Conservation (phyloP, 2,888 invertebrate genomes). For the Metellina segmentata region DNA sequence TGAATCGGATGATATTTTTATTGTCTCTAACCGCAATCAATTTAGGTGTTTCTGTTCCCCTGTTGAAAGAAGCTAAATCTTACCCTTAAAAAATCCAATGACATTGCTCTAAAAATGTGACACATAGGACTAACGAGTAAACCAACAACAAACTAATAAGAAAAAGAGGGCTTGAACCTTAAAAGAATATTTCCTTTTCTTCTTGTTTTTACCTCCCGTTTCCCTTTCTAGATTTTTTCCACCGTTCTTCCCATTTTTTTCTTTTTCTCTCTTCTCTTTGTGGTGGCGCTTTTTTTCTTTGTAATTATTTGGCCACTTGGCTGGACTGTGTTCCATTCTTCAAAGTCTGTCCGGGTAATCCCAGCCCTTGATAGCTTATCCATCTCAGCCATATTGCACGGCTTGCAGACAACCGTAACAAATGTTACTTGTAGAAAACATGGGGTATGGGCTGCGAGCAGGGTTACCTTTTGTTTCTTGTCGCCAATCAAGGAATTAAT, state of each 20-base stretch:
- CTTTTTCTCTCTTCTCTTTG: constrained; percentile 60
- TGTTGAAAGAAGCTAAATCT: constrained; percentile 60
- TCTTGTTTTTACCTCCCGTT: constrained; percentile 70
- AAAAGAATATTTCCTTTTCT: constrained; percentile 71
- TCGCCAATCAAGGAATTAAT: constrained; percentile 59
- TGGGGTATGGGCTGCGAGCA: constrained; percentile 29
- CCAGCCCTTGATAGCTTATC: constrained; percentile 73
- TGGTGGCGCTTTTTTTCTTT: constrained; percentile 70
- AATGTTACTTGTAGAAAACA: constrained; percentile 71
- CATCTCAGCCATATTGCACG: constrained; percentile 76
- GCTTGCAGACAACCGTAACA: constrained; percentile 74
- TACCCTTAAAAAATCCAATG: constrained; percentile 56
- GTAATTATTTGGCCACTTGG: constrained; percentile 77
- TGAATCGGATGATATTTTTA: constrained; percentile 42
- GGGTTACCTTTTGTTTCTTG: constrained; percentile 26
- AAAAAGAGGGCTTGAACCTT: constrained; percentile 49
- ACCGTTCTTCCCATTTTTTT: constrained; percentile 44
- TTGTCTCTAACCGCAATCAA: constrained; percentile 52
- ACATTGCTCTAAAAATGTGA: constrained; percentile 67
- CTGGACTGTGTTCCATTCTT: constrained; percentile 67
- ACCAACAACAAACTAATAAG: constrained; percentile 67
- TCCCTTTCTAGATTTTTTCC: constrained; percentile 58
- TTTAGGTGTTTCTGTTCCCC: constrained; percentile 50
- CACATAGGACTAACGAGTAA: constrained; percentile 70
- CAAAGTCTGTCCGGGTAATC: constrained; percentile 74